These are phyloP conservation scores for Miichthys miiuy DNA, from an alignment of 2,797 vertebrate genomes.

Conservation along the genomic window DNA sequence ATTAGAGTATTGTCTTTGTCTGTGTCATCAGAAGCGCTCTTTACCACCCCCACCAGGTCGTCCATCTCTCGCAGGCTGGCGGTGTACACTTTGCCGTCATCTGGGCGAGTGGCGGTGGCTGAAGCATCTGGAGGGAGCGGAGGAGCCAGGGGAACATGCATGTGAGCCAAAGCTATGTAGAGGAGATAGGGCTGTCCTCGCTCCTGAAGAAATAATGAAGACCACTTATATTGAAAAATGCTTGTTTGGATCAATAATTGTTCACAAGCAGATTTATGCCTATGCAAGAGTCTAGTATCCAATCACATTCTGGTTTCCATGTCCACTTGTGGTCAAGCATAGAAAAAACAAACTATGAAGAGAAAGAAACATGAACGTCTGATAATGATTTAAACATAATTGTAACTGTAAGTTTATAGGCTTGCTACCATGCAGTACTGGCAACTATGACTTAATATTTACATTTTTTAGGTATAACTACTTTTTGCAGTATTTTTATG, in stretches of 20 bases:
- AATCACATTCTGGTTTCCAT: not conserved
- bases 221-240: not conserved
- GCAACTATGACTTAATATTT: not conserved
- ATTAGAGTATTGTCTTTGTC: slow-evolving; percentile 88
- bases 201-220: slow-evolving; percentile 76
- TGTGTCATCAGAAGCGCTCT: slow-evolving; percentile 75
- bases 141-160: slow-evolving; percentile 93
- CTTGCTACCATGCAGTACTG: not conserved
- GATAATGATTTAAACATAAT: not conserved
- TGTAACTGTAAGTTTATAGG: not conserved
- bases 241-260: not conserved
- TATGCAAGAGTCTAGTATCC: not conserved
- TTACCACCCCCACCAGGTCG: slow-evolving; percentile 88
- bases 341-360: not conserved
- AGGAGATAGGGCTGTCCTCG: slow-evolving; percentile 90
- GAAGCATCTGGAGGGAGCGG: slow-evolving; percentile 65
- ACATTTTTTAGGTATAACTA: not conserved
- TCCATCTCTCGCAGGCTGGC: slow-evolving; percentile 92
- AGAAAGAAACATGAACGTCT: not conserved
- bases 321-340: not conserved
- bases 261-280: not conserved
- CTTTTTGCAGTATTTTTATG: not conserved
- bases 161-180: slow-evolving; percentile 92
- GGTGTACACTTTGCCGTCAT: slow-evolving; percentile 71
- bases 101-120: not conserved